Base-by-base conservation (phyloP, 2,888 invertebrate species). In the Epirrita christyi region DNA sequence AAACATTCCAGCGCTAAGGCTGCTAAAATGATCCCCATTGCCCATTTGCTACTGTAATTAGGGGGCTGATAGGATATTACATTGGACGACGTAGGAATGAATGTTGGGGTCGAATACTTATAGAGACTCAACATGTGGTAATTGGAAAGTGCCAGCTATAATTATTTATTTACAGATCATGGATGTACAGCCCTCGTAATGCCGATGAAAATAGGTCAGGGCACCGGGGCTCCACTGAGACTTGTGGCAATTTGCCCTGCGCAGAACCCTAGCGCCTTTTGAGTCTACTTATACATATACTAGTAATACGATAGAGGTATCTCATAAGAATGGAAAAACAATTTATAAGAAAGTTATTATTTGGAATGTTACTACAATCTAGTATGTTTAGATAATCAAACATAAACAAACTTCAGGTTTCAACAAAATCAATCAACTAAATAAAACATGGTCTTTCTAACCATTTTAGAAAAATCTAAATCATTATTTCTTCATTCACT, bases 191-290 rank as follows among this genome's bases (percentile, higher is more conserved):
- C 94, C 0, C 75, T 93, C 34, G 93, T 93, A 0, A 80, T 95
- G 74, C 95, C 95, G 0, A 93, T 95, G 91, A 95, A 95, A 74
- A 89, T 95, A 55, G 80, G 80, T 10, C 82, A 86, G 41, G 95
- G 95, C 0, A 94, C 94, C 15, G 95, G 95, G 2, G 94, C 93
- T 0, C 95, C 95, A 0, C 76, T 93, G 1, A 85, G 95, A 27
- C 75, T 95, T 13, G 85, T 94, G 2, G 94, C 94, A 6, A 75
- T 92, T 34, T 92, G 92, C 53, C 89, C 91, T 0, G 85, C 81
- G 64, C 46, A 55, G 52, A 54, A 34, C 6, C 47, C 52, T 15
- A 47, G 47, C 15, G 11, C 7, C 0, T n/a, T 53, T 38, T 38
- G 14, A 14, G 13, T 11, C 11, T 38, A 14, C n/a, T 32, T 7